Conservation (phyloP, 2,113 vertebrate species). For the Phrynosoma blainvillii region DNA sequence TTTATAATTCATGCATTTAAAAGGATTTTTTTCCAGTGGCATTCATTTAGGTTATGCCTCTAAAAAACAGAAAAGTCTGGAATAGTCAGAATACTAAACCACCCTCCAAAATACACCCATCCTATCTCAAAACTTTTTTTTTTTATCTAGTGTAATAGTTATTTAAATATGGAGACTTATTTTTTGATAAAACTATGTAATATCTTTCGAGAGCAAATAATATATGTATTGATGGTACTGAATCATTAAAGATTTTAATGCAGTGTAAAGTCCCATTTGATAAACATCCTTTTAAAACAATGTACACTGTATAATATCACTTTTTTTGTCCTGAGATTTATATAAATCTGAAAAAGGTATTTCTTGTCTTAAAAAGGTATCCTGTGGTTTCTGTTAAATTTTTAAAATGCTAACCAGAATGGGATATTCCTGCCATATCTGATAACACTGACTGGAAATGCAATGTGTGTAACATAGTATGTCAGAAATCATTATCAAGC, state of each 20-base stretch:
- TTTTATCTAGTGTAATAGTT: constrained; percentile 49
- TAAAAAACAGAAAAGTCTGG: constrained; percentile 51
- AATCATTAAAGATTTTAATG: constrained; percentile 60
- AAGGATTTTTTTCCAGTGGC: constrained; percentile 60
- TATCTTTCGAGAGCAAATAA: constrained; percentile 65
- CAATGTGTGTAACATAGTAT: background rate
- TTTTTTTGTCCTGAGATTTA: constrained; percentile 55
- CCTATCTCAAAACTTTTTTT: constrained; percentile 2
- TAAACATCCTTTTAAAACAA: constrained; percentile 56
- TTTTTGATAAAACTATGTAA: constrained; percentile 59
- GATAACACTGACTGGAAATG: constrained; percentile 15
- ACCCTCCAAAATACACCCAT: constrained; percentile 11
- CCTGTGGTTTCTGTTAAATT: constrained; percentile 63
- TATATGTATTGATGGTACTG: constrained; percentile 53
- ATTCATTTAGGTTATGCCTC: constrained; percentile 63
- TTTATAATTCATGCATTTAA: constrained; percentile 73
- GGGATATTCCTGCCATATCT: constrained; percentile 30
- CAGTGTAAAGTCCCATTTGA: constrained; percentile 66
- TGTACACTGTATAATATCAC: constrained; percentile 58
- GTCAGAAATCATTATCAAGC: background rate
- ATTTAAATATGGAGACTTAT: constrained; percentile 54
- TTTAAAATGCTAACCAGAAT: constrained; percentile 39
- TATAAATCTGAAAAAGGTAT: constrained; percentile 68
- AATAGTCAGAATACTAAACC: constrained; percentile 55
- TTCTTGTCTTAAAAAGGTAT: constrained; percentile 65